These are phyloP conservation scores for Epizoanthus ramosus DNA, from an alignment of 92 coral and sea anemone species.

Conservation along the genomic window DNA sequence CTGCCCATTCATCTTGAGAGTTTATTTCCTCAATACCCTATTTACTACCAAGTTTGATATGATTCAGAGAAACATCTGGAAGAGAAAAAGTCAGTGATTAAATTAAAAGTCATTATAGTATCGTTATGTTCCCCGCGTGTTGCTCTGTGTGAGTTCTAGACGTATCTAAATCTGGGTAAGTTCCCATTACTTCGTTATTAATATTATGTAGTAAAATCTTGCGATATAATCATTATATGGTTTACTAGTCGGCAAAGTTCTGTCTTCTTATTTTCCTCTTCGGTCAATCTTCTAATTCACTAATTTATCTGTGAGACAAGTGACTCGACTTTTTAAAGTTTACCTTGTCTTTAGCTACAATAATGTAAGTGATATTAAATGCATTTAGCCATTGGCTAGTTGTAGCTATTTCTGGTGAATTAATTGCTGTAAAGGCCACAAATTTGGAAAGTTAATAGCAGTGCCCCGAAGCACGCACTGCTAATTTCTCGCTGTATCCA, in stretches of 20 bases:
- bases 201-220: constrained; percentile 16
- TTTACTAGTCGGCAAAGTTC: constrained; percentile 35
- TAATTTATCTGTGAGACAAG: constrained; percentile 34
- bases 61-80: constrained; percentile 28
- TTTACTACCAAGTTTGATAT: constrained; percentile 19
- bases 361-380: constrained; percentile 23
- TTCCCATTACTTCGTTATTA: constrained; percentile 30
- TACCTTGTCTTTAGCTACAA: constrained; percentile 31
- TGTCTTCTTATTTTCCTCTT: constrained; percentile 6
- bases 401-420: constrained; percentile 11
- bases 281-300: constrained; percentile 25
- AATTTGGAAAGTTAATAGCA: constrained; percentile 45
- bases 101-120: constrained; percentile 32
- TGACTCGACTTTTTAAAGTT: constrained; percentile 32
- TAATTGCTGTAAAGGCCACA: constrained; percentile 37
- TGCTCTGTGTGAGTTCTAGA: constrained; percentile 35
- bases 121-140: constrained; percentile 44
- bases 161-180: background rate
- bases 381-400: constrained; percentile 42
- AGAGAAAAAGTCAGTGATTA: constrained; percentile 13
- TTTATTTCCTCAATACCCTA: background rate
- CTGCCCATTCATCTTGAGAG: background rate
- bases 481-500: constrained; percentile 14
- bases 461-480: constrained; percentile 44
- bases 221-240: constrained; percentile 26